Evolutionary conservation across 2,113 vertebrate genomes (phyloP).

Genomic region (Aptenodytes forsteri): DNA sequence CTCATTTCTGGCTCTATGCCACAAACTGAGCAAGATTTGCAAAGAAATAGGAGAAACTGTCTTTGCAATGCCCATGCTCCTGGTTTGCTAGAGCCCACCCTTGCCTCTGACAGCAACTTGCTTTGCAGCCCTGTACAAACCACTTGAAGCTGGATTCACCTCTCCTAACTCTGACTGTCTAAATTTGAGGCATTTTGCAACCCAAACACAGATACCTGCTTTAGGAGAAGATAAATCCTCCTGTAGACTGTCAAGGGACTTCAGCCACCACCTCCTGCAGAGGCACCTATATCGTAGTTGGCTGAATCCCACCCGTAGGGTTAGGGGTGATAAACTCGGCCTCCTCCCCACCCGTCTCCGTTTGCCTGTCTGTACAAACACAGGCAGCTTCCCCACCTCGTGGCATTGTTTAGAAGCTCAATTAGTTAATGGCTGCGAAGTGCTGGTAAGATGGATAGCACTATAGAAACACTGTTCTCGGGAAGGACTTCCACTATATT

Average conservation of each 20-base stretch:
- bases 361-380: not conserved
- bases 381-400: not conserved
- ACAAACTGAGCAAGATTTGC: not conserved
- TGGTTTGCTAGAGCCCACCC: not conserved
- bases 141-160: not conserved
- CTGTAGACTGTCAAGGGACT: not conserved
- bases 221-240: not conserved
- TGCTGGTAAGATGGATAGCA: not conserved
- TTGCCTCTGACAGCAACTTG: not conserved
- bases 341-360: not conserved
- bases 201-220: not conserved
- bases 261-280: not conserved
- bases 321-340: not conserved
- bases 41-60: not conserved
- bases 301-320: not conserved
- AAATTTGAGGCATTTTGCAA: not conserved
- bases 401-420: not conserved
- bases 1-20: not conserved
- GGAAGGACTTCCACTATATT: not conserved
- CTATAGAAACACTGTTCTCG: not conserved
- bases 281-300: not conserved
- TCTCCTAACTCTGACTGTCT: not conserved
- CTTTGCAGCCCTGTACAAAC: not conserved
- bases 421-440: not conserved
- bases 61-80: not conserved